phyloP scores from a whole-genome alignment of 1,140 invertebrate genomes.

The Batillaria attramentaria region DNA sequence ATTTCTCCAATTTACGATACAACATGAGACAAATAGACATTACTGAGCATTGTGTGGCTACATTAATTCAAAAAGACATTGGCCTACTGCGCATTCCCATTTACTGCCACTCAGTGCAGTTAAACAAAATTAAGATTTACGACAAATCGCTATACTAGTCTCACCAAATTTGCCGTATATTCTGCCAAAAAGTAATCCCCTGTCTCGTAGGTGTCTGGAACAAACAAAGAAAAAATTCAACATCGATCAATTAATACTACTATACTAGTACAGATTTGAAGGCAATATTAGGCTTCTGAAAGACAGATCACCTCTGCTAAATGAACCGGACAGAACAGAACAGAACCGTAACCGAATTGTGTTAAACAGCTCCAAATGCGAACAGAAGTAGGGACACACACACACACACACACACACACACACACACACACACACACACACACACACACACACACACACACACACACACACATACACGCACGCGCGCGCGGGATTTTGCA shows the following conservation, averaged over 20 bases:
- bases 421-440: not conserved
- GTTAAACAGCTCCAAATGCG: no score
- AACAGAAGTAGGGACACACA: no score
- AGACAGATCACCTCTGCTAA: no score
- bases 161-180: not conserved
- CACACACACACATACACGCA: constrained; percentile 20
- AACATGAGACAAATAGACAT: not conserved
- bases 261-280: no score
- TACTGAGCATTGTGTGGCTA: not conserved
- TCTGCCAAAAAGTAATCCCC: constrained; percentile 1
- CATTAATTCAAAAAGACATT: not conserved
- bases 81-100: not conserved
- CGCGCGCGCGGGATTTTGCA: no score
- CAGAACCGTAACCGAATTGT: no score
- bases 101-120: not conserved
- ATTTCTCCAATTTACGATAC: no score
- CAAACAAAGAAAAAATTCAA: no score
- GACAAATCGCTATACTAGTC: not conserved
- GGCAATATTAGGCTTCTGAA: no score
- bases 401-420: constrained; percentile 16
- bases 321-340: no score
- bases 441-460: not conserved
- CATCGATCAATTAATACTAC: no score
- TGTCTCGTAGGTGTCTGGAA: constrained; percentile 3
- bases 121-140: not conserved